A percentile compares a stretch with the other conserved stretches of the same genome.
These are phyloP conservation scores for Heterocephalus glaber DNA, from an alignment of 2,113 vertebrate genomes.

Conservation along the genomic window DNA sequence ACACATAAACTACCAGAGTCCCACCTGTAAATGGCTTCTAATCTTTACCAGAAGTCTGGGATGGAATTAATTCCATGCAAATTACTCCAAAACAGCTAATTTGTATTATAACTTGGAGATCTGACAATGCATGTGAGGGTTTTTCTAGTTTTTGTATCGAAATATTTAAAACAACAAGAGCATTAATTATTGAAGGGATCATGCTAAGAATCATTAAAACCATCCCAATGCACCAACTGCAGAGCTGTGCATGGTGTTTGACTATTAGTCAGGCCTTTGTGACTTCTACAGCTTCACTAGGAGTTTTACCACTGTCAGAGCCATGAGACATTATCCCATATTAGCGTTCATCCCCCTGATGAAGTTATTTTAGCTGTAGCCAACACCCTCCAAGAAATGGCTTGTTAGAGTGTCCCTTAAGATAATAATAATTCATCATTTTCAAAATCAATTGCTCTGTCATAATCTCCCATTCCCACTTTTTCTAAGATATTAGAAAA, in stretches of 20 bases:
- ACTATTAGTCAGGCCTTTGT: neutral
- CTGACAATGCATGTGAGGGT: slow-evolving; percentile 43
- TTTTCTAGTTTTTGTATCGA: slow-evolving; percentile 57
- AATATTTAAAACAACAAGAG: slow-evolving; percentile 76
- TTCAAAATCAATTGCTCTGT: neutral
- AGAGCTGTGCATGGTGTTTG: neutral
- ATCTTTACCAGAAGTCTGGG: slow-evolving; percentile 71
- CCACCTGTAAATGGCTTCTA: slow-evolving; percentile 69
- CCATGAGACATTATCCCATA: neutral
- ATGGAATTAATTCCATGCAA: slow-evolving; percentile 76
- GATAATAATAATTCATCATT: neutral
- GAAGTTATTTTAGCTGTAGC: slow-evolving; percentile 28
- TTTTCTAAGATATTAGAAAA: neutral
- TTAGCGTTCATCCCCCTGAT: neutral
- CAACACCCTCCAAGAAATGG: neutral
- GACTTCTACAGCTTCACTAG: neutral
- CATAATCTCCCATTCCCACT: neutral
- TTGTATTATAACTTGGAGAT: slow-evolving; percentile 72
- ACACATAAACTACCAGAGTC: slow-evolving; percentile 64
- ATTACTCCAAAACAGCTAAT: slow-evolving; percentile 75
- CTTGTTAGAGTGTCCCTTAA: neutral
- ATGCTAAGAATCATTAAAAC: slow-evolving; percentile 63
- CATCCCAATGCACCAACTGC: neutral
- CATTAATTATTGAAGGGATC: slow-evolving; percentile 79
- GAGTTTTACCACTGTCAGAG: neutral